Conservation (phyloP, 2,888 invertebrate species). For the Sussaba pulchella region DNA sequence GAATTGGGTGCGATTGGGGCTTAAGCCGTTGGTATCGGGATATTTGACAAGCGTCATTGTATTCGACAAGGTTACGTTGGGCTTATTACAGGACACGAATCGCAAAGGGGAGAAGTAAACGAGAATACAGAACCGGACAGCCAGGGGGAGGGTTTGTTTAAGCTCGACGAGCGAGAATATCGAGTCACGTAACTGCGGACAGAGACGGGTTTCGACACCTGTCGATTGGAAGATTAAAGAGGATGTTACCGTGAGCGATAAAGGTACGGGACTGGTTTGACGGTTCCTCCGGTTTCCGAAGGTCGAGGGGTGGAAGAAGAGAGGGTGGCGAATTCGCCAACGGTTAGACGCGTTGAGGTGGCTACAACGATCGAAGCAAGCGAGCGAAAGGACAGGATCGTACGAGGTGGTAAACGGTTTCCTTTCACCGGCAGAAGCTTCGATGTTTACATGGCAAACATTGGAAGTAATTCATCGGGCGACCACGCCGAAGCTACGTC, state of each 20-base stretch:
- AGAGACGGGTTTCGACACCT: constrained; percentile 72
- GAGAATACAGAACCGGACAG: background rate
- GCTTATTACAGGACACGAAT: constrained; percentile 28
- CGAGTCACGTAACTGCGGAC: constrained; percentile 47
- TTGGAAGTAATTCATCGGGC: constrained; percentile 68
- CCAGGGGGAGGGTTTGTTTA: constrained; percentile 48
- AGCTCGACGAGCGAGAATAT: constrained; percentile 43
- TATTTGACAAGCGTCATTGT: constrained; percentile 18
- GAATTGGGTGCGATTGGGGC: background rate
- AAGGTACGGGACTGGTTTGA: constrained; percentile 41
- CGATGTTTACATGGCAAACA: constrained; percentile 75
- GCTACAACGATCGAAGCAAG: too few species aligned
- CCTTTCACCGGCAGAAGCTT: constrained; percentile 58
- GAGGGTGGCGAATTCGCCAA: constrained; percentile 29
- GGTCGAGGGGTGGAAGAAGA: background rate
- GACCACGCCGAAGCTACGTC: constrained; percentile 20
- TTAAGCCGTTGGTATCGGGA: constrained; percentile 10
- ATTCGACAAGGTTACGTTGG: constrained; percentile 17
- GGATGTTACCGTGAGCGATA: constrained; percentile 69
- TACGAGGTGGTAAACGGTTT: constrained; percentile 4
- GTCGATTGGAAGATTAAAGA: constrained; percentile 78
- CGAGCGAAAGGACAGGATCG: constrained; percentile 25
- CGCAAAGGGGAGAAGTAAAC: background rate
- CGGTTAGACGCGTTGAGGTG: constrained; percentile 36
- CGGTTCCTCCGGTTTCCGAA: constrained; percentile 31